A percentile compares a stretch with the other conserved stretches of the same genome.
Evolutionary conservation across 2,888 invertebrate species (phyloP).

Genomic region (Periphyllus acericola): DNA sequence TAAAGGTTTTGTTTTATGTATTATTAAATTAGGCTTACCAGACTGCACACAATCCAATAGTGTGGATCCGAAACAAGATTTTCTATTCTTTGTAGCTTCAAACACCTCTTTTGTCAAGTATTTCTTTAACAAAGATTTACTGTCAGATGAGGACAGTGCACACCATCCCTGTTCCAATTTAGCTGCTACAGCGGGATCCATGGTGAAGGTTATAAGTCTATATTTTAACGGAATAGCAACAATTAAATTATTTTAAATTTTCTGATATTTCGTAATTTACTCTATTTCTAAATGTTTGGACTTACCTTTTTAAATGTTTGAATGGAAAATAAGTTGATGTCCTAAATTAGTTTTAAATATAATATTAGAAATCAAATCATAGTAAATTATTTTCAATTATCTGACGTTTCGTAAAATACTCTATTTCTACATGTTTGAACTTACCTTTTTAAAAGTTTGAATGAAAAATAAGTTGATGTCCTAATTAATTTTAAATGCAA

Average conservation of each 20-base stretch:
- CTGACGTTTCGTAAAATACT: neutral
- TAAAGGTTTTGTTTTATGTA: neutral
- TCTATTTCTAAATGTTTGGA: neutral
- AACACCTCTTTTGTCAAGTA: conserved; percentile 91
- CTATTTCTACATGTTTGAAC: neutral
- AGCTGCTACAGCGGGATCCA: conserved; percentile 89
- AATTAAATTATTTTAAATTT: neutral
- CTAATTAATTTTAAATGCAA: too few species aligned
- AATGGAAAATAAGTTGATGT: neutral
- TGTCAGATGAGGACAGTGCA: conserved; percentile 88
- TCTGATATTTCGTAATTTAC: neutral
- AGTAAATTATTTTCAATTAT: neutral
- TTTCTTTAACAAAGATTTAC: conserved; percentile 96
- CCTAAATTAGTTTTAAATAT: too few species aligned
- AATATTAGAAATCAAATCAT: too few species aligned
- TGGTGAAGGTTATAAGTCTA: conserved; percentile 66
- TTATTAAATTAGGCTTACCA: conserved; percentile 72
- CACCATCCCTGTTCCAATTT: conserved; percentile 91
- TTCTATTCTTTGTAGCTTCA: conserved; percentile 90
- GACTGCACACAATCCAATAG: conserved; percentile 95
- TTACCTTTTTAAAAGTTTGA: neutral
- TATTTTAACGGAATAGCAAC: conserved; percentile 6
- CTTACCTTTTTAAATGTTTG: neutral
- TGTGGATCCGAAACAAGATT: conserved; percentile 92
- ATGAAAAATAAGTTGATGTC: neutral